Percentiles rank a stretch among this genome's conserved stretches.
Conservation (phyloP, 1,140 invertebrate genomes). For the Brachionus asplanchnoidis region DNA sequence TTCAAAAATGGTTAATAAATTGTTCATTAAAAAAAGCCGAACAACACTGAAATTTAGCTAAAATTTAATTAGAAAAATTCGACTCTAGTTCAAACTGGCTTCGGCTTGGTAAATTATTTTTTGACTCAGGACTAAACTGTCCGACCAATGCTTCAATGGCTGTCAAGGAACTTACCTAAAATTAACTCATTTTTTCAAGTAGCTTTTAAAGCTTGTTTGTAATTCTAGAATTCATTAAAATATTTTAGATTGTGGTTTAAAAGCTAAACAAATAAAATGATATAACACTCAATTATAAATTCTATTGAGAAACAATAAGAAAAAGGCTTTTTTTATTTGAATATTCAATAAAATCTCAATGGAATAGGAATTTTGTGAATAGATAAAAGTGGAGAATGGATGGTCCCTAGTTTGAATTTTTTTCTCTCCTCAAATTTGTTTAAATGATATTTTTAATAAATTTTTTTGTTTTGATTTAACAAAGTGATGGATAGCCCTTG, state of each 20-base stretch:
- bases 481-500: neutral
- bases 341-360: neutral
- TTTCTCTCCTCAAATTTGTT: no score
- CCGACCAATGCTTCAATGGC: neutral
- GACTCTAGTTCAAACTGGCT: neutral
- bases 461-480: neutral
- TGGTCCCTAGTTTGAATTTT: neutral
- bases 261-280: neutral
- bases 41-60: neutral
- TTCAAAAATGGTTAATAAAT: conserved; percentile 1
- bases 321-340: neutral
- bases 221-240: neutral
- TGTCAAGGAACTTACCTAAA: neutral
- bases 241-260: neutral
- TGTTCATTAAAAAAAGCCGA: neutral
- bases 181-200: neutral
- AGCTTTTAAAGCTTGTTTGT: neutral
- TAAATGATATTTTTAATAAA: no score
- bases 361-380: neutral
- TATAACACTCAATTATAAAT: neutral
- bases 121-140: neutral
- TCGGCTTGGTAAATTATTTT: neutral
- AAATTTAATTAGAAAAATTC: neutral
- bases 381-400: neutral
- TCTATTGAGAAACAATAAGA: neutral